A percentile compares a stretch with the other conserved stretches of the same genome.
phyloP scores from a whole-genome alignment of 2,888 invertebrate species.

The Mimachlamys varia region DNA sequence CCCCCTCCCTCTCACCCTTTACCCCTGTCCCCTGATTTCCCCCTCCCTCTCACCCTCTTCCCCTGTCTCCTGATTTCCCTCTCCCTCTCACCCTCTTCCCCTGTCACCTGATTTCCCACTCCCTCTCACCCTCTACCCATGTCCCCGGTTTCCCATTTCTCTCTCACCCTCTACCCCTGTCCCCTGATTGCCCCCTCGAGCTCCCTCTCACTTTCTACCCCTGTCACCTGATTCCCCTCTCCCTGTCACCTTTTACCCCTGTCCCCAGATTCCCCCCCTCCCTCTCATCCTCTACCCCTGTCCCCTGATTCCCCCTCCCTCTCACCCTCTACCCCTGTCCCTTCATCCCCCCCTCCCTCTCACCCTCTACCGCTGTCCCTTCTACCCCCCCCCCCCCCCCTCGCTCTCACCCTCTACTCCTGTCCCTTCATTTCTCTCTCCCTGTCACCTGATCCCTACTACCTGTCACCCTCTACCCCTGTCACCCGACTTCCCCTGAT shows the following conservation, averaged over 20 bases:
- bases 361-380: background rate
- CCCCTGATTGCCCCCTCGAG: background rate
- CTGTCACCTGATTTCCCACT: background rate
- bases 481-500: background rate
- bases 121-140: background rate
- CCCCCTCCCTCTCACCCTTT: constrained; percentile 2
- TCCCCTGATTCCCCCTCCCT: constrained; percentile 32
- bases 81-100: background rate
- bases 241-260: background rate
- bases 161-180: background rate
- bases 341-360: background rate
- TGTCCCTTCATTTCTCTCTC: background rate
- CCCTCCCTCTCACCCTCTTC: background rate
- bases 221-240: background rate
- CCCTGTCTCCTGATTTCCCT: background rate
- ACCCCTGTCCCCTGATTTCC: background rate
- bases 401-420: background rate
- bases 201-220: background rate
- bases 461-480: background rate
- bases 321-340: background rate
- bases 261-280: background rate
- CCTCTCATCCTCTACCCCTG: background rate
- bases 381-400: background rate
- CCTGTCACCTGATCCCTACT: background rate
- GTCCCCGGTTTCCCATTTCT: background rate